Base-by-base conservation (phyloP, 2,113 vertebrate genomes). In the Nipponia nippon region DNA sequence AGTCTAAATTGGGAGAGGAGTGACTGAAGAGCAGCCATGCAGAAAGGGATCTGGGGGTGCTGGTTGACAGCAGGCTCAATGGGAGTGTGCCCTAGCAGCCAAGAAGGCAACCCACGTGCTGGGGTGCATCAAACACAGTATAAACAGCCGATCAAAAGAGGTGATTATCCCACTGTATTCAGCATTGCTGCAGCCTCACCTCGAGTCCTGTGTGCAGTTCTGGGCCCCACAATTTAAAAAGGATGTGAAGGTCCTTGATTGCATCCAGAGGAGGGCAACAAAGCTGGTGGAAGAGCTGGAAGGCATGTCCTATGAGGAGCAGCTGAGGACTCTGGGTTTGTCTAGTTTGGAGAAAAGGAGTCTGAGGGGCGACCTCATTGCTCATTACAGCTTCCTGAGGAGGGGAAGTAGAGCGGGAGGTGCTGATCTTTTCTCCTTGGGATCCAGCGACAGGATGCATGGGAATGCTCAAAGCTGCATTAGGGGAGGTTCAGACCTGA, bases 361-460 rank as follows among this genome's bases (percentile, higher is more conserved):
- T 23, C 21, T 40, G 13, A 36, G 38, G 18, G 42, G 21, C 1
- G 0, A 55, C 38, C 8, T 36, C 42, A 22, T 21, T 22, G 19
- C 26, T 36, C 18, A 47, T 18, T 22, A 15, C 55, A 76, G 42
- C 53, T 76, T 76, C 42, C 42, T 47, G 18, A 17, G 34, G 25
- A 78, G 15, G 34, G 34, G 18, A 58, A 11, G 9, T 27, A 18
- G 25, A 76, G 42, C 47, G 19, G 70, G 56, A 49, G 26, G 19
- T 26, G 59, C 36, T 63, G 36, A 26, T 10, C 49, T 40, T 46
- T 56, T 26, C 38, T 30, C 19, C 47, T 13, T 53, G 30, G 30
- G 10, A 44, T n/a, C 13, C 38, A 16, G 10, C 2, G 1, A 27
- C 29, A 49, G 27, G 20, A 32, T 1, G 1, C 1, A 0, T 26